A percentile compares a stretch with the other conserved stretches of the same genome.
Evolutionary conservation across 1,140 invertebrate genomes (phyloP).

Genomic region (Lepeophtheirus salmonis): DNA sequence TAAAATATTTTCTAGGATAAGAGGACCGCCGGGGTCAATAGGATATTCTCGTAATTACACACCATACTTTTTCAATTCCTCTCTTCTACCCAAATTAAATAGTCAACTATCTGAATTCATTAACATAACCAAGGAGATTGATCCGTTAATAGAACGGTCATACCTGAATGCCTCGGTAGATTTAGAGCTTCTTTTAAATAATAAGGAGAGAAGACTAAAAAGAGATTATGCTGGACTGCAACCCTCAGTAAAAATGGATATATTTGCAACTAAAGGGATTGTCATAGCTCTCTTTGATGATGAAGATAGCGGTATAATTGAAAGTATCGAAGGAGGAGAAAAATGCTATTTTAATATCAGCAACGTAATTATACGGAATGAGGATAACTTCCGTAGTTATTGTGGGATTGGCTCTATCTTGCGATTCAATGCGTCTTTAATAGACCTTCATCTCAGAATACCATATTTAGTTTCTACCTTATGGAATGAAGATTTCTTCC

Average conservation of each 20-base stretch:
- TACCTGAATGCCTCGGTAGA: not conserved
- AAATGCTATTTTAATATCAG: not conserved
- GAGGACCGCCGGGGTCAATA: not conserved
- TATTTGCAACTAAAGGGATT: not conserved
- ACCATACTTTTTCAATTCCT: not conserved
- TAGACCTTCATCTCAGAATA: not conserved
- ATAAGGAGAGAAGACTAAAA: not conserved
- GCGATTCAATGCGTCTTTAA: not conserved
- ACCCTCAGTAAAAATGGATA: not conserved
- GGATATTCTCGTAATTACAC: not conserved
- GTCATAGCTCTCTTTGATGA: not conserved
- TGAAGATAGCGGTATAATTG: not conserved
- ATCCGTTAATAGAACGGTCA: not conserved
- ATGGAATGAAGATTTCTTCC: not conserved
- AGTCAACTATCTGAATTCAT: not conserved
- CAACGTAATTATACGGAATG: not conserved
- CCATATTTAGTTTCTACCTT: not conserved
- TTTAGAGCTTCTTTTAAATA: not conserved
- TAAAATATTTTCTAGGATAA: no score
- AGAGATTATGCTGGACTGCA: not conserved
- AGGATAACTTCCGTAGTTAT: not conserved
- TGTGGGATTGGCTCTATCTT: not conserved
- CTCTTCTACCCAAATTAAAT: not conserved
- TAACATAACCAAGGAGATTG: not conserved
- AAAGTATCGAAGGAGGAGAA: not conserved